These are phyloP conservation scores for Stichopus chloronotus DNA, from an alignment of 35 echinoderm and acorn worm genomes.

Conservation along the genomic window DNA sequence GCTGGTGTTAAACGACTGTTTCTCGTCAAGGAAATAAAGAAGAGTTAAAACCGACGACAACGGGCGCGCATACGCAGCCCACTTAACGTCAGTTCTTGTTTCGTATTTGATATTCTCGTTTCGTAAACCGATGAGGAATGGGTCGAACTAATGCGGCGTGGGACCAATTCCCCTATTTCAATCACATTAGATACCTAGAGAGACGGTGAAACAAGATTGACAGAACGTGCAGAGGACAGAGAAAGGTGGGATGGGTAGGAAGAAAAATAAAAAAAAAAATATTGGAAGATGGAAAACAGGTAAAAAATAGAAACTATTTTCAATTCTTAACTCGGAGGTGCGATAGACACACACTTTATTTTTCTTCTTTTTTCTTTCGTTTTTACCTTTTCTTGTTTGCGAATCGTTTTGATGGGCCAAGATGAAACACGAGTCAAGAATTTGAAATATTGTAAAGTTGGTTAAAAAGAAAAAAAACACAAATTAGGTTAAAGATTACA, in stretches of 20 bases:
- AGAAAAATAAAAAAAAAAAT: background rate
- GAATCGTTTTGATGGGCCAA: too few relatives aligned
- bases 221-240: background rate
- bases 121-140: background rate
- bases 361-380: too few relatives aligned
- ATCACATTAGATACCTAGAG: constrained; percentile 9
- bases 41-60: background rate
- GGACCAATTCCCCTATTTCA: constrained; percentile 42
- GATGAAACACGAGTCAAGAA: too few relatives aligned
- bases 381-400: too few relatives aligned
- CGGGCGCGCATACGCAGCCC: background rate
- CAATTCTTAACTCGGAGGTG: background rate
- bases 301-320: background rate
- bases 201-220: background rate
- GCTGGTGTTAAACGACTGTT: constrained; percentile 1
- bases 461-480: too few relatives aligned
- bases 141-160: background rate
- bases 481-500: too few relatives aligned
- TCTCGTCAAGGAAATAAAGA: constrained; percentile 7
- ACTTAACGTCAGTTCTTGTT: constrained; percentile 42
- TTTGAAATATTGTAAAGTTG: too few relatives aligned
- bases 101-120: constrained; percentile 35
- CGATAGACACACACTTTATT: too few relatives aligned
- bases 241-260: background rate
- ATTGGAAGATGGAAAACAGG: background rate